Evolutionary conservation across 2,888 invertebrate genomes (phyloP), one percentile per base, ranked within the genome.

Genomic region (Caenorhabditis sinica): DNA sequence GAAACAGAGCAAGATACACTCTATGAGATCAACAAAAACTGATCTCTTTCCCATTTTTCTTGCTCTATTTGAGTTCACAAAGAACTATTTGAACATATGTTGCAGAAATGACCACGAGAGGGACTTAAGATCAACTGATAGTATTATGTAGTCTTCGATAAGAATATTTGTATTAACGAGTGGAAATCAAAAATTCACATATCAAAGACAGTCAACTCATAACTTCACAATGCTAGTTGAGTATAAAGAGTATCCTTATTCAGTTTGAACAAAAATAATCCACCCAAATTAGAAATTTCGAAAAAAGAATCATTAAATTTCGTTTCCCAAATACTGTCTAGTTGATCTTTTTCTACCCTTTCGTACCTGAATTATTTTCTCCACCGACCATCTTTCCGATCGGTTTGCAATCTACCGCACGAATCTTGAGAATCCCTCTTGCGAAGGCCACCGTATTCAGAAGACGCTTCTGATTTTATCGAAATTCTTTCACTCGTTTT

Each of bases 21-120:
- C n/a, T 66, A 30, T 45, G 65, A 51, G 51, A 53, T 53, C 68
- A 68, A n/a, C 51, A 68, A 68, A 68, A 53, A 68, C 20, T 68
- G 51, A 51, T 51, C 68, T 36, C 23, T 25, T 49, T 45, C 20
- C 28, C 40, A 11, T 28, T 6, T 30, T 49, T 49, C 45, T 51
- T 51, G 17, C 25, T 33, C 9, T 13, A 23, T 33, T 30, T 1
- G n/a, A 66, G 66, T 66, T 51, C 33, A 51, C 33, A 5, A 6
- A 33, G 51, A 66, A 66, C 49, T 66, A 23, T 66, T 66, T 66
- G 66, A 51, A 66, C 49, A 65, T 45, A 28, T 45, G 43, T 45
- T 65, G 65, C 65, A 49, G n/a, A 68, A 33, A 20, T 36, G 68
- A 53, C 68, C 68, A 23, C 8, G 15, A 23, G 17, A 49, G 30